These are phyloP conservation scores for Muscicapa adusta DNA, from an alignment of 2,113 vertebrate genomes.

Conservation along the genomic window DNA sequence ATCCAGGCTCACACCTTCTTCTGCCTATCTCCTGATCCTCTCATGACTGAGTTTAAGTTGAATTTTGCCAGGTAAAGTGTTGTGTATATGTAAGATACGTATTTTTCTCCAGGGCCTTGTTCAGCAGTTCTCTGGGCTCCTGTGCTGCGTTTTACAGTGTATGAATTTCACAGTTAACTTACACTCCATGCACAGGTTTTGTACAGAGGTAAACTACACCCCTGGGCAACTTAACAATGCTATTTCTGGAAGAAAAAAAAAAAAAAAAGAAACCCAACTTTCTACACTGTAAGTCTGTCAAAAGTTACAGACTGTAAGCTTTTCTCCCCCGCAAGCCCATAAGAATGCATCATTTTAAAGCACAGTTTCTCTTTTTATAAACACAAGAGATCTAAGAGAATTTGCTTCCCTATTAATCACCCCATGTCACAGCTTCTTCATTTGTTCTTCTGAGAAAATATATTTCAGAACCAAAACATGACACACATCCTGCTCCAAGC, in stretches of 20 bases:
- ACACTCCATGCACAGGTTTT: background rate
- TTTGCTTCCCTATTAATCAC: background rate
- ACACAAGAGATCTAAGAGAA: background rate
- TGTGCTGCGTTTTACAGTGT: background rate
- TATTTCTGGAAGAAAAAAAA: background rate
- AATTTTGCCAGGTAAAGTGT: background rate
- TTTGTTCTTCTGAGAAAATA: background rate
- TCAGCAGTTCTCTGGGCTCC: background rate
- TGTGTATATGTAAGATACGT: background rate
- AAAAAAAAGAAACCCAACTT: background rate
- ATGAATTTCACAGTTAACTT: conserved; percentile 20
- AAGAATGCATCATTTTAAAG: background rate
- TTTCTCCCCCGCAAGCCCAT: background rate
- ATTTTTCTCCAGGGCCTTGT: background rate
- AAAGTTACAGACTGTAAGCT: background rate
- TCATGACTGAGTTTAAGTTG: background rate
- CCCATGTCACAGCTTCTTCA: background rate
- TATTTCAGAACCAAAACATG: background rate
- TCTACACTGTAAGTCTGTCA: background rate
- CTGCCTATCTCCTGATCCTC: background rate
- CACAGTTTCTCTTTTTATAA: background rate
- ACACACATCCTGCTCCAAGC: background rate
- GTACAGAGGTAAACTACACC: background rate
- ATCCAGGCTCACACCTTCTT: background rate
- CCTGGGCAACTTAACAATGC: background rate